Evolutionary conservation across 2,888 invertebrate species (phyloP).

Genomic region (Magallana nippona): DNA sequence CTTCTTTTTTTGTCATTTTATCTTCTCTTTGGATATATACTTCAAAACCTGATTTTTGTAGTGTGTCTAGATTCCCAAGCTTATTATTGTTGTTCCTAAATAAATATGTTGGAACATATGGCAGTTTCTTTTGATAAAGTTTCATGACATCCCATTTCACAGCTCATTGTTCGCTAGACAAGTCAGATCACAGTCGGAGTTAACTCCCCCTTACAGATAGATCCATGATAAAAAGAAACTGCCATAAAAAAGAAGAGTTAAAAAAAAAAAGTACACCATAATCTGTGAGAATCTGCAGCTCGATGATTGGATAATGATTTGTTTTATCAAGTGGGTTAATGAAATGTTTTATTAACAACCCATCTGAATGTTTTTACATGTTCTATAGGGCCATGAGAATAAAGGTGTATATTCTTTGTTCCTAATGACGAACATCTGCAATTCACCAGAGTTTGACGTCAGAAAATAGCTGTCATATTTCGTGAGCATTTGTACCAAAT

Average conservation of each 20-base stretch:
- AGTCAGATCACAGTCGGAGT: no score
- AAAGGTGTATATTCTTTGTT: conserved; percentile 10
- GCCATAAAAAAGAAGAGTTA: no score
- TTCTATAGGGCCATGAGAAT: neutral
- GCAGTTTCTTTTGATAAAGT: no score
- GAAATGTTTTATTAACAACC: conserved; percentile 33
- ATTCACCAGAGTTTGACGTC: conserved; percentile 18
- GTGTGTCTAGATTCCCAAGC: conserved; percentile 5
- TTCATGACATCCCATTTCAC: no score
- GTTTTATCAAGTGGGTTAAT: conserved; percentile 33
- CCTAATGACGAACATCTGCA: conserved; percentile 28
- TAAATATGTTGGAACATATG: no score
- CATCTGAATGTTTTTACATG: conserved; percentile 18
- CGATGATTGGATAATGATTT: conserved; percentile 12
- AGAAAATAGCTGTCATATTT: conserved; percentile 24
- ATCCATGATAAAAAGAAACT: no score
- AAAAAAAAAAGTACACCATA: no score
- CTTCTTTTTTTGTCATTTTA: no score
- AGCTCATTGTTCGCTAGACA: no score
- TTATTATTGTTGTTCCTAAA: neutral
- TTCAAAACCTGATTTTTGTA: neutral
- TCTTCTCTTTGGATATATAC: neutral
- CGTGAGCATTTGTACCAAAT: conserved; percentile 3
- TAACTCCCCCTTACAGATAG: no score
- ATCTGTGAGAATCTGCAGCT: neutral